These are phyloP conservation scores for Sternarchorhynchus goeldii DNA, from an alignment of 2,797 vertebrate species.

Conservation along the genomic window DNA sequence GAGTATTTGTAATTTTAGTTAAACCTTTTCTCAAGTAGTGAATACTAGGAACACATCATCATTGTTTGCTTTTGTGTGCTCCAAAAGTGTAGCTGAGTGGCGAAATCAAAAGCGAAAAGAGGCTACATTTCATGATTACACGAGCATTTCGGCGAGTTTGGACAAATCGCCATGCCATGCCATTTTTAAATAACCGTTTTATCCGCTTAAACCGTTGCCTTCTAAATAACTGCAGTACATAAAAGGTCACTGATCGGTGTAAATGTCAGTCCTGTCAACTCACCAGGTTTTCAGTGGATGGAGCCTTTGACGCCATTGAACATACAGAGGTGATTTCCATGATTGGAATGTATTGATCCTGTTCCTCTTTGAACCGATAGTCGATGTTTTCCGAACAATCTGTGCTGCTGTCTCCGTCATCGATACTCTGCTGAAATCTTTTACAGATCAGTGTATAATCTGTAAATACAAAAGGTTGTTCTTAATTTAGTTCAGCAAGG, in stretches of 20 bases:
- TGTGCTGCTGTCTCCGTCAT: conserved; percentile 44
- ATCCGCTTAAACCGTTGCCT: neutral
- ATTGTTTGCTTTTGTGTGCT: too few species aligned
- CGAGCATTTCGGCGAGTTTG: too few species aligned
- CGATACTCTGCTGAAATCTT: conserved; percentile 55
- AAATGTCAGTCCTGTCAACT: conserved; percentile 19
- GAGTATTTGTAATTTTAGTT: too few species aligned
- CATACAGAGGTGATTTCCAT: conserved; percentile 77
- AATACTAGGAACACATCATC: too few species aligned
- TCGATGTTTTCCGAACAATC: conserved; percentile 51
- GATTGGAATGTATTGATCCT: conserved; percentile 71
- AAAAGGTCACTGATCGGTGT: conserved; percentile 11
- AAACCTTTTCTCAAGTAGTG: too few species aligned
- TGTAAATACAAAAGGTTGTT: conserved; percentile 30
- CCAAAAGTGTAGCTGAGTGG: too few species aligned
- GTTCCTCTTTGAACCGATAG: conserved; percentile 73
- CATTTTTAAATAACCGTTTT: too few species aligned
- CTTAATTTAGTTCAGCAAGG: too few species aligned
- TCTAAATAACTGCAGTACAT: neutral
- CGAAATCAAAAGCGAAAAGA: too few species aligned
- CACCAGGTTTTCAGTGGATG: conserved; percentile 59
- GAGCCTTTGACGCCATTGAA: conserved; percentile 67
- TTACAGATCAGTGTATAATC: conserved; percentile 42
- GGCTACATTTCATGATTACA: too few species aligned
- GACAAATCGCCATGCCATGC: too few species aligned